Evolutionary conservation across 37 sponge, comb jelly and placozoan genomes (phyloP), one percentile per base, ranked within the genome.

Genomic region (Beroe ovata): DNA sequence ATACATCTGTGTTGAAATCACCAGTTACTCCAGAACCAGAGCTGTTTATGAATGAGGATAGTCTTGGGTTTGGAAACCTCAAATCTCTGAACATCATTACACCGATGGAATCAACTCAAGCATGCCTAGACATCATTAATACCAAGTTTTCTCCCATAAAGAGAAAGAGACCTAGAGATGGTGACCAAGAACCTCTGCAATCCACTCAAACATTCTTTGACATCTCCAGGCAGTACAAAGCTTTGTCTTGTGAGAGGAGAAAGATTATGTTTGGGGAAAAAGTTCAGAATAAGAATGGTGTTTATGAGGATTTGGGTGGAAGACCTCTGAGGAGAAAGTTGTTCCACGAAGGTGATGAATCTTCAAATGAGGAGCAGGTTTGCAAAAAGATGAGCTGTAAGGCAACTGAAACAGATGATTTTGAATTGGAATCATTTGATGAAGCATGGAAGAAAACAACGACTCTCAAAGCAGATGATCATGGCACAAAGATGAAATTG

Each of bases 321-420:
- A 77, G 28, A 42, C 84, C 84, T 36, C 54, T 77, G 6, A 77
- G 84, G n/a, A 77, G 84, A 36, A 39, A 42, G n/a, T 54, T 77
- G 11, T 77, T 77, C 41, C 3, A 6, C 6, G 71, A 69, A 25
- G 3, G 6, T 25, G 71, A 69, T 19, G 71, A 69, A 25, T 14
- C 20, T 25, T 69, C 20, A 2, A 6, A 11, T 8, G 32, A 25
- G 25, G 38, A 34, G 36, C 3, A 35, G 25, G 71, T 33, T 35
- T 21, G 38, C 26, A 26, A 40, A 1, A 29, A 42, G 21, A 11
- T 22, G 54, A 36, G 4, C 6, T 42, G 1, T 6, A 29, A 42
- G 23, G 47, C n/a, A 11, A 77, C 54, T n/a, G 47, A 77, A 20
- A 2, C 4, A 40, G 84, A 40, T 42, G 84, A 42, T 77, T 77